Percentiles rank a stretch among this genome's conserved stretches.
These are phyloP conservation scores for Timandra comae DNA, from an alignment of 2,888 invertebrate species.

Conservation along the genomic window DNA sequence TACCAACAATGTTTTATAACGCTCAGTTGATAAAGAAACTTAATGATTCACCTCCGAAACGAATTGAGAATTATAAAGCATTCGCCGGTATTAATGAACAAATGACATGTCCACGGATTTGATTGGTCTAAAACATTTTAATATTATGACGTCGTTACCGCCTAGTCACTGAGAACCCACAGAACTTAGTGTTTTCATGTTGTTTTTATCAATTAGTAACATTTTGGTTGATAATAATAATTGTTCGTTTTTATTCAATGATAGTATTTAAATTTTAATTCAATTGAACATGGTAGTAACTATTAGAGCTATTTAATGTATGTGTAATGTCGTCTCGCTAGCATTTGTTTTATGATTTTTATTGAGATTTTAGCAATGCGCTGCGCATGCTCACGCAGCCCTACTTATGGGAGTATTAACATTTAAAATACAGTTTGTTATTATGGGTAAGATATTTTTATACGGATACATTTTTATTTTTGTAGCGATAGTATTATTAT, in stretches of 20 bases:
- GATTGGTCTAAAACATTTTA: conserved; percentile 40
- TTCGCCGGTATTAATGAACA: conserved; percentile 34
- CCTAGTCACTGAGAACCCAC: conserved; percentile 75
- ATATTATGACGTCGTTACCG: conserved; percentile 58
- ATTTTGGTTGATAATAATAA: conserved; percentile 61
- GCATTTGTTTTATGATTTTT: conserved; percentile 52
- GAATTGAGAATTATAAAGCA: conserved; percentile 63
- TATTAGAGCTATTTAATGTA: conserved; percentile 64
- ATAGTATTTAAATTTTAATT: conserved; percentile 53
- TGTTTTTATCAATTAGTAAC: conserved; percentile 61
- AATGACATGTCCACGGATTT: conserved; percentile 33
- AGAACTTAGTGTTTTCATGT: conserved; percentile 56
- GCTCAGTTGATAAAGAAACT: conserved; percentile 44
- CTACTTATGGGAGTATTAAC: conserved; percentile 67
- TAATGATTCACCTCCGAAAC: conserved; percentile 33
- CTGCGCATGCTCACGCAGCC: conserved; percentile 27
- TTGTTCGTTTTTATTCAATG: conserved; percentile 69
- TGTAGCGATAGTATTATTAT: conserved; percentile 66
- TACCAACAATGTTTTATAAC: conserved; percentile 57
- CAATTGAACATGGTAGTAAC: conserved; percentile 70
- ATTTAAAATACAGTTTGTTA: conserved; percentile 72
- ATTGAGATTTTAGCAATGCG: conserved; percentile 49
- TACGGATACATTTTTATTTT: conserved; percentile 69
- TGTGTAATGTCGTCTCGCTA: conserved; percentile 70
- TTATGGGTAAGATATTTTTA: conserved; percentile 72